Evolutionary conservation across 2,797 vertebrate genomes (phyloP), one percentile per base, ranked within the genome.

Genomic region (Etheostoma perlongum): DNA sequence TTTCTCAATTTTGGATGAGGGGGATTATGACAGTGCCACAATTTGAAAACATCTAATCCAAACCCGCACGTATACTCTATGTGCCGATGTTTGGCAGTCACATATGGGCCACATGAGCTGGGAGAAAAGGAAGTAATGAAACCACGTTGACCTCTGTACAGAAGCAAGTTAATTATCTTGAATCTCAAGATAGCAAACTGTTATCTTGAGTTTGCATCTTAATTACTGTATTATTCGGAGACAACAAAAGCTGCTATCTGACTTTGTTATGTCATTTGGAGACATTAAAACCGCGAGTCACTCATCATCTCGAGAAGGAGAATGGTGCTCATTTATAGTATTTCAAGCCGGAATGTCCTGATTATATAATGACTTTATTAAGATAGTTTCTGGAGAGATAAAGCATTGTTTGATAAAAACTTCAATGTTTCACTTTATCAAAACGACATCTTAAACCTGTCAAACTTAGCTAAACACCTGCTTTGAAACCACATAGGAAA

Each of bases 201-300:
- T 19, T 59, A 81, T 88, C 86, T 61, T 0, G 14, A 54, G 66
- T 58, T 81, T 67, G 79, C 16, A 73, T 86, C 78, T 82, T 81
- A 87, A 89, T 83, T 25, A 66, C 51, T 0, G 47, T 42, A 40
- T 40, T 40, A 40, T 40, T 40, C 57, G 12, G 21, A 79, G 72
- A 74, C 68, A 66, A 86, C 55, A 67, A 30, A 78, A 2, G 0
- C 47, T 18, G n/a, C 66, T 19, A 13, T 52, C 64, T 5, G 18
- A 30, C 74, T 79, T 27, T 48, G 72, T 82, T 33, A 79, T n/a
- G 47, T 63, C 76, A 58, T 58, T 48, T 42, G 21, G 10, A 55
- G 30, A 79, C 65, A 42, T 64, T 74, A 42, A n/a, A 66, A 54
- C 49, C 27, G 30, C 46, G 5, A 65, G 33, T 23, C 25, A 7